phyloP scores from a whole-genome alignment of 2,113 vertebrate genomes.

The Hiodon alosoides region DNA sequence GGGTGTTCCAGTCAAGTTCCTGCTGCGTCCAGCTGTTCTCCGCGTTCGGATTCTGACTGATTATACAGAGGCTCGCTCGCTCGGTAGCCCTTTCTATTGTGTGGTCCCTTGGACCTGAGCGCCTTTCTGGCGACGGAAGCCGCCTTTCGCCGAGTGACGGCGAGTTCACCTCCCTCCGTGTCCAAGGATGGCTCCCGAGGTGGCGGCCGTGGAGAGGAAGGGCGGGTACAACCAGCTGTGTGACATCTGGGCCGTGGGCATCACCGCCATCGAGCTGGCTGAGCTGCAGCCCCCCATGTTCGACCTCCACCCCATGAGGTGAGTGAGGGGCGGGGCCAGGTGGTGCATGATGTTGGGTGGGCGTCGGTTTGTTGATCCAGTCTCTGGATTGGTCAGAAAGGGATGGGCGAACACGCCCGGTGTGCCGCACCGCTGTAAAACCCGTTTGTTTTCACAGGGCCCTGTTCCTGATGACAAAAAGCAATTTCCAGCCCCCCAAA shows the following conservation, averaged over 20 bases:
- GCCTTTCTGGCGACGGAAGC: too few species aligned
- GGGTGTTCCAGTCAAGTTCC: too few species aligned
- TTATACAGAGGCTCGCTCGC: too few species aligned
- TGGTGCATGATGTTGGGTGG: too few species aligned
- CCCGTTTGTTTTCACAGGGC: conserved; percentile 67
- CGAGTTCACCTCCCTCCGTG: neutral
- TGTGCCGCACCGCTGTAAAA: neutral
- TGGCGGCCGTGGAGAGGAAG: conserved; percentile 96
- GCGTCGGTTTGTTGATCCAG: too few species aligned
- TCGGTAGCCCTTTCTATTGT: too few species aligned
- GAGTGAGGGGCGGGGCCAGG: conserved; percentile 24
- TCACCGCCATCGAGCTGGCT: conserved; percentile 94
- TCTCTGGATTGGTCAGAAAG: too few species aligned
- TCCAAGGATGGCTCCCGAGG: conserved; percentile 95
- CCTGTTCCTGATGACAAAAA: conserved; percentile 98
- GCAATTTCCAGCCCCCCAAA: conserved; percentile 96
- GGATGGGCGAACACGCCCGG: too few species aligned
- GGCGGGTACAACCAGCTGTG: conserved; percentile 97
- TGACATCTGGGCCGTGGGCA: conserved; percentile 97
- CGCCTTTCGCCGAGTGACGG: too few species aligned
- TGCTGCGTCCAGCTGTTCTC: too few species aligned
- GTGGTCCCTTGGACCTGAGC: too few species aligned
- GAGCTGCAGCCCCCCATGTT: conserved; percentile 98
- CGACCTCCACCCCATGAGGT: conserved; percentile 97
- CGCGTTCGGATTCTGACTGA: too few species aligned